Percentiles rank a stretch among this genome's conserved stretches.
phyloP scores from a whole-genome alignment of 2,113 vertebrate species.

The Tetraodon nigroviridis region DNA sequence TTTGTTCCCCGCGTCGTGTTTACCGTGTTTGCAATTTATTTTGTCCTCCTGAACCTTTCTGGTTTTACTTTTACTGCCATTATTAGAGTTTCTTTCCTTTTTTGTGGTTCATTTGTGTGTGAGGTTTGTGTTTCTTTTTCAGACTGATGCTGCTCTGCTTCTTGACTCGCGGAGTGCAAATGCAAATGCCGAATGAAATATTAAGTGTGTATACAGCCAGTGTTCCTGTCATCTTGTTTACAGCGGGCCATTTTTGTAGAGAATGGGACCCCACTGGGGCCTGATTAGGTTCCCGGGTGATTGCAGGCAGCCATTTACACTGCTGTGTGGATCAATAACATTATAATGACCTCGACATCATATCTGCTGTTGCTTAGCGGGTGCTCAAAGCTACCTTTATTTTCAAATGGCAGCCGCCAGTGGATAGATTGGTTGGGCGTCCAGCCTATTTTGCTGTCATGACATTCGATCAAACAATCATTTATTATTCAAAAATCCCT shows the following conservation, averaged over 20 bases:
- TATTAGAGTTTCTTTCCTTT: slow-evolving; percentile 59
- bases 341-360: slow-evolving; percentile 57
- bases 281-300: slow-evolving; percentile 58
- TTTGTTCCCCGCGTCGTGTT: slow-evolving; percentile 57
- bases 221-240: slow-evolving; percentile 72
- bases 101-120: slow-evolving; percentile 73
- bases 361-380: slow-evolving; percentile 44
- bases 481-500: slow-evolving; percentile 45
- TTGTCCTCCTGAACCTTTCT: slow-evolving; percentile 29
- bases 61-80: slow-evolving; percentile 14
- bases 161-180: slow-evolving; percentile 62
- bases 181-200: slow-evolving; percentile 61
- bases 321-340: slow-evolving; percentile 61
- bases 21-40: slow-evolving; percentile 50
- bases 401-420: slow-evolving; percentile 33
- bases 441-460: slow-evolving; percentile 50
- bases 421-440: slow-evolving; percentile 47
- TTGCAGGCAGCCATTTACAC: slow-evolving; percentile 58
- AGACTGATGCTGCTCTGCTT: slow-evolving; percentile 64
- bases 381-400: slow-evolving; percentile 38
- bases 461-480: slow-evolving; percentile 54
- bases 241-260: slow-evolving; percentile 44
- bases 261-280: slow-evolving; percentile 49
- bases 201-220: slow-evolving; percentile 69
- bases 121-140: slow-evolving; percentile 48